Evolutionary conservation across 2,797 vertebrate genomes (phyloP).

Genomic region (Chloroceryle amazona): DNA sequence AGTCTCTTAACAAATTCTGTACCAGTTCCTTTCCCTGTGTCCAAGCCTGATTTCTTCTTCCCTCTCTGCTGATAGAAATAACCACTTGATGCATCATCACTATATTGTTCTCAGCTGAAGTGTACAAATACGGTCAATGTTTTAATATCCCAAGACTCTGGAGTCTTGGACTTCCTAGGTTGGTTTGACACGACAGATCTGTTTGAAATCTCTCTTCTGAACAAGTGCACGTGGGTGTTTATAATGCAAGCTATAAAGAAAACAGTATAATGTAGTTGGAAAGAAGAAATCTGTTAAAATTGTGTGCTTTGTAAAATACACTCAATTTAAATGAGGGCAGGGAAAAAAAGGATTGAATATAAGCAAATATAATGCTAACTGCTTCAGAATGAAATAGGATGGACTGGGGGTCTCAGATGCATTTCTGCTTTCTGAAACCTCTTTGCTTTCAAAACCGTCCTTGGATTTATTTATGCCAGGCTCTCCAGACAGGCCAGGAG

Average conservation of each 20-base stretch:
- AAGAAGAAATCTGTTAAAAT: neutral
- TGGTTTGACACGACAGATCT: neutral
- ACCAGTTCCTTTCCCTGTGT: neutral
- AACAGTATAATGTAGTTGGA: neutral
- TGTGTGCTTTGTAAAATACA: neutral
- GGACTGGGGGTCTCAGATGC: neutral
- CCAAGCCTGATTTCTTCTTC: neutral
- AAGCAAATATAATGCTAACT: neutral
- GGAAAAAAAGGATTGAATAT: neutral
- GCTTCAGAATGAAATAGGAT: neutral
- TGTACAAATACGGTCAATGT: neutral
- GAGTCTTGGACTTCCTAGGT: neutral
- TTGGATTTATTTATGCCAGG: neutral
- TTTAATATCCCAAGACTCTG: neutral
- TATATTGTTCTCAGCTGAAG: neutral
- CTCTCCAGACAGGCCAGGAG: neutral
- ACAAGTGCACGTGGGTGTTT: rapidly evolving
- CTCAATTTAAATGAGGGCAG: neutral
- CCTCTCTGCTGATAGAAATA: neutral
- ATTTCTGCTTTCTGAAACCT: neutral
- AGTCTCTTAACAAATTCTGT: neutral
- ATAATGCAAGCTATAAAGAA: neutral
- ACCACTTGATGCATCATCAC: neutral
- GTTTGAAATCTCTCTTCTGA: neutral
- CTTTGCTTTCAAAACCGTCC: neutral